A percentile compares a stretch with the other conserved stretches of the same genome.
Evolutionary conservation across 2,888 invertebrate genomes (phyloP).

Genomic region (Tholera decimalis): DNA sequence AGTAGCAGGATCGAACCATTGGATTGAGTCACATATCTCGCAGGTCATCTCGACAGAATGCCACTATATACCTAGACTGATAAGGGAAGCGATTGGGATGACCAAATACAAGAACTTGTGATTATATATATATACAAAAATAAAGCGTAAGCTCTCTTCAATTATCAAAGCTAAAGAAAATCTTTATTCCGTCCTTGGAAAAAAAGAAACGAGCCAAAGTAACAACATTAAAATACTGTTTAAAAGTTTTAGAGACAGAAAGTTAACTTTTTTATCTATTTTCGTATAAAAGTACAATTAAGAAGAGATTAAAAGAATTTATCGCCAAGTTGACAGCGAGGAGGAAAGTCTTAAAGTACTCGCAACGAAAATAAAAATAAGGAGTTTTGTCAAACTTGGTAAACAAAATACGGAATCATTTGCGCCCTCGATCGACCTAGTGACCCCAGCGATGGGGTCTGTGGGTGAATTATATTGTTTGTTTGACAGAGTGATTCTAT

Average conservation of each 20-base stretch:
- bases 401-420: constrained; percentile 33
- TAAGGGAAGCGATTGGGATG: no score
- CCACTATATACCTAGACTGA: no score
- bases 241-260: constrained; percentile 37
- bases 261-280: constrained; percentile 38
- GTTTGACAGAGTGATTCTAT: not conserved
- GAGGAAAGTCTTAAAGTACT: constrained; percentile 32
- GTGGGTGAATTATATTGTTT: constrained; percentile 1
- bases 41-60: no score
- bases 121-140: no score
- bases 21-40: no score
- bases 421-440: constrained; percentile 14
- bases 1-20: no score
- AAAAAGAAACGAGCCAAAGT: constrained; percentile 33
- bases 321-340: constrained; percentile 46
- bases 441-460: constrained; percentile 14
- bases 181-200: constrained; percentile 15
- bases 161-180: constrained; percentile 16
- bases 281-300: constrained; percentile 55
- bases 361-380: constrained; percentile 20
- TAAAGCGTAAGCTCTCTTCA: not conserved
- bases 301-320: constrained; percentile 54
- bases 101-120: no score
- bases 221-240: constrained; percentile 36
- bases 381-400: constrained; percentile 23